phyloP scores from a whole-genome alignment of 2,113 vertebrate genomes.

The Pangasianodon hypophthalmus region DNA sequence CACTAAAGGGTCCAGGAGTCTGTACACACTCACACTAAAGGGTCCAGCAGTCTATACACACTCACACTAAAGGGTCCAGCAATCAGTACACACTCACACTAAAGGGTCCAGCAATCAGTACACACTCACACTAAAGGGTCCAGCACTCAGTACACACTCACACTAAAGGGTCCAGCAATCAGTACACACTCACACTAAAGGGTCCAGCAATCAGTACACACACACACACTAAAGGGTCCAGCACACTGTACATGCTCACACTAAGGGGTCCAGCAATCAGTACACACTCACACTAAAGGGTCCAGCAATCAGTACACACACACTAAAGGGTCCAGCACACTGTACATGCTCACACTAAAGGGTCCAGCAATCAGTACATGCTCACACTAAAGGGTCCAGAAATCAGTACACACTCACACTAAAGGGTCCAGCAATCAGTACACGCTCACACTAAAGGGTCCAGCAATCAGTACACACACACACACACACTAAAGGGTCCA shows the following conservation, averaged over 20 bases:
- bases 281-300: too few species aligned
- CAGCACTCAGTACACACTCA: not conserved
- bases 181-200: too few species aligned
- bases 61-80: not conserved
- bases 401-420: rapidly evolving
- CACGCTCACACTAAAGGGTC: not conserved
- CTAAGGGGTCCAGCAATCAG: not conserved
- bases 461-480: not conserved
- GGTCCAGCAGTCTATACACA: not conserved
- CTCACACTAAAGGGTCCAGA: not conserved
- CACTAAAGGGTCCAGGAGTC: not conserved
- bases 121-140: not conserved
- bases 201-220: not conserved
- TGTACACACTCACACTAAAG: not conserved
- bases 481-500: too few species aligned
- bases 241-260: too few species aligned
- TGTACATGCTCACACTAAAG: too few species aligned
- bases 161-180: too few species aligned
- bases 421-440: too few species aligned
- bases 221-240: too few species aligned
- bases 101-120: too few species aligned
- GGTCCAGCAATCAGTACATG: not conserved
- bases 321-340: too few species aligned
- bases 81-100: rapidly evolving
- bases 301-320: not conserved